Evolutionary conservation across 2,797 vertebrate genomes (phyloP).

Genomic region (Anas bernieri): DNA sequence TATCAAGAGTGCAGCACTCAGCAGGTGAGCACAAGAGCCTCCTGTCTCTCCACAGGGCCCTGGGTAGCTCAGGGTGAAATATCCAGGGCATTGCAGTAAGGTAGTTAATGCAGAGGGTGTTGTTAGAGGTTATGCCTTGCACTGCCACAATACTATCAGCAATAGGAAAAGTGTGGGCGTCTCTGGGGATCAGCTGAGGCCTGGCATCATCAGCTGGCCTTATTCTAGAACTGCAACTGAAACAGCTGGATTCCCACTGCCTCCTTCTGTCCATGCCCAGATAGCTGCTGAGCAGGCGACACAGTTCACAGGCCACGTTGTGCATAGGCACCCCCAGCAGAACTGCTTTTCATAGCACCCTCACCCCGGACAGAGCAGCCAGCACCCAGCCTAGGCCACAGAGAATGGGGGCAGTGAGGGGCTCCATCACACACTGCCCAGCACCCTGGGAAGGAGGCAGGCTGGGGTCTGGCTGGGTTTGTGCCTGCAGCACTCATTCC

Average conservation of each 20-base stretch:
- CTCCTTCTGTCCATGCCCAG: background rate
- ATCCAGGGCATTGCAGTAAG: background rate
- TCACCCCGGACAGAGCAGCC: background rate
- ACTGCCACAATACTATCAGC: background rate
- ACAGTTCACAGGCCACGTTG: background rate
- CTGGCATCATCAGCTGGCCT: background rate
- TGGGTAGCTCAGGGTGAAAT: background rate
- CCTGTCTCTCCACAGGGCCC: background rate
- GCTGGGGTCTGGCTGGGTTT: background rate
- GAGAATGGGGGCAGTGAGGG: background rate
- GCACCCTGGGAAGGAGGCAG: background rate
- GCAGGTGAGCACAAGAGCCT: slow-evolving; percentile 46
- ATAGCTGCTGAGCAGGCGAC: background rate
- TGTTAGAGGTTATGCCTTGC: background rate
- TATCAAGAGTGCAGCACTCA: slow-evolving; percentile 36
- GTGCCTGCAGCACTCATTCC: background rate
- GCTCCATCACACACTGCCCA: background rate
- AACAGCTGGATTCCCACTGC: background rate
- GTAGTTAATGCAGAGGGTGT: background rate
- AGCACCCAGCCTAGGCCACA: background rate
- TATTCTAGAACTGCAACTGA: background rate
- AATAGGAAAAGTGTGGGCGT: background rate
- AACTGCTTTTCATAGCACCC: background rate
- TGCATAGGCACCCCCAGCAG: background rate
- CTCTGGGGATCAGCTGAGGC: background rate